Evolutionary conservation across 1,140 invertebrate species (phyloP), one percentile per base, ranked within the genome.

Genomic region (Pachypsylla venusta): DNA sequence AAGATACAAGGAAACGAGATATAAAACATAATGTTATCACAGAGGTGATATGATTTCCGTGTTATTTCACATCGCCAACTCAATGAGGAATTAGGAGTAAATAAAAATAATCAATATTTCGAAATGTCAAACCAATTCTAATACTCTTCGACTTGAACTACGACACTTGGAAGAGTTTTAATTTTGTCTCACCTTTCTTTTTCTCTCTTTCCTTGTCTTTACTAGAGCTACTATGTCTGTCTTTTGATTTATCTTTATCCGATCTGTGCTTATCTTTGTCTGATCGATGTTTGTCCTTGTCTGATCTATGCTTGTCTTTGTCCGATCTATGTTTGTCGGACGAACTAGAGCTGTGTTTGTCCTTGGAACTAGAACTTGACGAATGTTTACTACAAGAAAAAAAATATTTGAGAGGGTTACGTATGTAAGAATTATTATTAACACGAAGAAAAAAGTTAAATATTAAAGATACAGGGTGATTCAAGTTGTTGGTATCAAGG

Each of bases 231-330:
- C 64, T 65, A 16, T 16, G 10, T 10, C 30, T 35, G 40, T 64
- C 67, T 63, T 79, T 77, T 58, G 76, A 72, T 63, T 76, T 79
- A 53, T 74, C 70, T 30, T 57, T 64, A 22, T 68, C 70, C 10
- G 60, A 74, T 65, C 73, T 77, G 58, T 77, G 72, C 64, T 76
- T 79, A 53, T 74, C 70, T 30, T 57, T 64, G 22, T 68, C 70
- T 12, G 60, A 64, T 59, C 72, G 71, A 64, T 76, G 73, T 56
- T 75, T 77, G 25, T 77, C 74, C 58, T 73, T 73, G 40, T 72
- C 69, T 28, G 66, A 67, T 25, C 48, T n/a, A 22, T 48, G 42
- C 4, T 22, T n/a, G 22, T 48, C 42, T 19, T 48, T 48, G 16
- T 35, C 30, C 30, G 63, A 64, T 25, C 62, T 65, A 56, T 67